Evolutionary conservation across 2,888 invertebrate species (phyloP), one percentile per base, ranked within the genome.

Genomic region (Protonemura montana): DNA sequence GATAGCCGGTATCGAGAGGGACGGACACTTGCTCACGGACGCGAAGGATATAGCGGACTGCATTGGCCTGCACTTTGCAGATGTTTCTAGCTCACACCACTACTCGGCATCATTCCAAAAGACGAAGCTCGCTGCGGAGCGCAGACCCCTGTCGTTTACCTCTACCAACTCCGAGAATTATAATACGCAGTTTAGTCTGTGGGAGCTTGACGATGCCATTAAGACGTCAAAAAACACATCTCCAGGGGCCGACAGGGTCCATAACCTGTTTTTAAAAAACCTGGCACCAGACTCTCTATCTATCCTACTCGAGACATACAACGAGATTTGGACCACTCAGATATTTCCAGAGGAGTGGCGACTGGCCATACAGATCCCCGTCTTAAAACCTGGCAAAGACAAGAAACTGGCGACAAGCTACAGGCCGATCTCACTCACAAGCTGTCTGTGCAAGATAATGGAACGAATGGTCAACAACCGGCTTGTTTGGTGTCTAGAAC

Each of bases 401-500:
- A 82, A 77, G 78, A 30, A 28, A 10, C 41, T 84, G 28, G 59
- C 84, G 29, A 41, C 30, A 29, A 82, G 76, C 26, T 89, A 89
- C 82, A 83, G 89, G 21, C 89, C 89, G 10, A 89, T 89, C 21
- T 88, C 89, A 35, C 86, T 89, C 27, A 89, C 89, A 21, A 89
- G 89, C 82, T 89, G 89, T 83, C 82, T 89, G 7, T 89, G 89
- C 59, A 89, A 89, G 86, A 83, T 88, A 0, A 87, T 89, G 88
- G 89, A 89, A 83, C 59, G 87, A 76, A 88, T 89, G 88, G 87
- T 89, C 5, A 89, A 88, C 78, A 81, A 87, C 27, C 85, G 89
- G 0, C 88, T 89, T 10, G 86, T 88, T n/a, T 89, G 88, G 88
- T 86, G 86, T 29, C 86, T 89, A 10, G 88, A 89, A 78, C 76